Base-by-base conservation (phyloP, 2,888 invertebrate genomes). In the Brachylomia viminalis region DNA sequence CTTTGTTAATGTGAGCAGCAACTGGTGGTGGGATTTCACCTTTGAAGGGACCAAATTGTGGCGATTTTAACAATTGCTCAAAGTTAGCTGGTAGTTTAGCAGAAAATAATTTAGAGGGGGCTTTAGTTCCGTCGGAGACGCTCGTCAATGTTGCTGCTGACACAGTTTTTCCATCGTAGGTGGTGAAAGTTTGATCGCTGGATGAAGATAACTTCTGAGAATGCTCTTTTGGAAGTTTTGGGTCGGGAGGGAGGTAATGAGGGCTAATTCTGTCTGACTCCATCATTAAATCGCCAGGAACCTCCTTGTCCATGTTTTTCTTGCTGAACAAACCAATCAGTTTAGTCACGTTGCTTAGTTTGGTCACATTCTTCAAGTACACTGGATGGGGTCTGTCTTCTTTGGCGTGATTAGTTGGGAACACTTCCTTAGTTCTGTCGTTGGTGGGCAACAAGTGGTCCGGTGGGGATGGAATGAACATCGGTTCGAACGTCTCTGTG, bases 401-500 rank as follows among this genome's bases (percentile, higher is more conserved):
- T 88, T 95, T 95, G 23, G 95, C 95, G 62, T 96, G 96, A 71
- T 96, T 95, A 73, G 90, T 92, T 8, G 95, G 94, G 82, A 95
- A 95, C 30, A 96, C 88, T 92, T 97, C 95, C 82, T 95, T 95
- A 5, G 96, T 96, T 83, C 90, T 93, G 52, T 95, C 95, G 64
- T 93, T 91, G 20, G 91, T 92, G 1, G 95, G 85, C 80, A 95
- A 76, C 87, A 96, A 89, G 88, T 97, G 97, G 87, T 98, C 98
- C 20, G 97, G 97, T 0, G 98, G 98, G 0, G 98, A 98, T 1
- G 98, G 98, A 86, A 98, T 97, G 87, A 98, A 98, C 96, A 98
- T 98, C 0, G 98, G 98, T 87, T 98, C 98, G 90, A 98, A 98
- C 65, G 97, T 97, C 91, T 98, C 97, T 0, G 97, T 97, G 17